These are phyloP conservation scores for Willisornis vidua DNA, from an alignment of 2,113 vertebrate species.

Conservation along the genomic window DNA sequence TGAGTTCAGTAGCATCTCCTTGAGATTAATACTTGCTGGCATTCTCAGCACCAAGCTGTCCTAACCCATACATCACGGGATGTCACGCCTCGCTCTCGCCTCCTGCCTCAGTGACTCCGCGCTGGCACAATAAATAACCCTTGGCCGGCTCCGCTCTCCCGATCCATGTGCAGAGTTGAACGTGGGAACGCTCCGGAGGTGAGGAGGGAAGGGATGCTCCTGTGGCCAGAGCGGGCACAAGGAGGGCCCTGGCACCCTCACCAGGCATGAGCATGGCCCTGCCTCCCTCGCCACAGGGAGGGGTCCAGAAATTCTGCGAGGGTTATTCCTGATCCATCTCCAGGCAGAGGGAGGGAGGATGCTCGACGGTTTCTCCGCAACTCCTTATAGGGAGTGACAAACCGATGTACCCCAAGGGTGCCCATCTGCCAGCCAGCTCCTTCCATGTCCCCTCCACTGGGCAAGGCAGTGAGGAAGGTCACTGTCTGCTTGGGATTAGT, in stretches of 20 bases:
- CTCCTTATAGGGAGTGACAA: constrained; percentile 54
- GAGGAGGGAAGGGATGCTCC: neutral
- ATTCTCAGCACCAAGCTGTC: constrained; percentile 84
- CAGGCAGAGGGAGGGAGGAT: neutral
- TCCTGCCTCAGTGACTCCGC: constrained; percentile 54
- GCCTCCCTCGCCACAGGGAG: neutral
- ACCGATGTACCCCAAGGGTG: constrained; percentile 36
- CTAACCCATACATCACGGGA: constrained; percentile 86
- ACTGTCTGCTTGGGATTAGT: neutral
- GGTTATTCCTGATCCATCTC: neutral
- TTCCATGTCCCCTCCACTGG: neutral
- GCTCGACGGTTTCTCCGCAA: neutral
- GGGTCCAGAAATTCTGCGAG: neutral
- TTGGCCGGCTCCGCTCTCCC: neutral
- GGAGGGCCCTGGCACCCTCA: neutral
- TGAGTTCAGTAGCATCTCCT: constrained; percentile 74
- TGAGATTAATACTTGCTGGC: constrained; percentile 88
- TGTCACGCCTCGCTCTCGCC: constrained; percentile 67
- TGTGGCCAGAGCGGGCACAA: fast-evolving
- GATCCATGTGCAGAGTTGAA: neutral
- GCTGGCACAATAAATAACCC: constrained; percentile 50
- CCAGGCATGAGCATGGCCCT: neutral
- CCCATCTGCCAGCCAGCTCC: constrained; percentile 61
- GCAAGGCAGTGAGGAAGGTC: neutral
- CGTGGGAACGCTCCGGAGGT: fast-evolving